Conservation (phyloP, 2,797 vertebrate genomes). For the Somateria mollissima region DNA sequence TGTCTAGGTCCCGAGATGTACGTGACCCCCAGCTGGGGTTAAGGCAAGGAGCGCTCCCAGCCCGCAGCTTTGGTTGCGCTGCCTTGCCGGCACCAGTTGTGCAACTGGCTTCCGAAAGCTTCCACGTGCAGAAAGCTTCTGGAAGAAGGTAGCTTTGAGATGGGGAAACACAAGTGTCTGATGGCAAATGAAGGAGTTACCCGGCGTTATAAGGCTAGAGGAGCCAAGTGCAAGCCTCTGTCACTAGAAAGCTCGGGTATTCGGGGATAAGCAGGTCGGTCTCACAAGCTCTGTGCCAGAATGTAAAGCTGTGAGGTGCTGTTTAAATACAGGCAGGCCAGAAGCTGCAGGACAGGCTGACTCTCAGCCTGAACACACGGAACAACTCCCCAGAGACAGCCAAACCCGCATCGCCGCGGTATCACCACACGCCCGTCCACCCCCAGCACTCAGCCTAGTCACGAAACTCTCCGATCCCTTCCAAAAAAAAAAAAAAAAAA, state of each 20-base stretch:
- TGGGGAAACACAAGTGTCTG: not conserved
- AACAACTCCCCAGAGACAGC: not conserved
- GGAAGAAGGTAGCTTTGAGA: not conserved
- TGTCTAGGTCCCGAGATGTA: not conserved
- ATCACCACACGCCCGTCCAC: not conserved
- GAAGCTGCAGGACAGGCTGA: not conserved
- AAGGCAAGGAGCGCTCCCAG: not conserved
- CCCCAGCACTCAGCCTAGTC: not conserved
- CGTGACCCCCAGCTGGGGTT: not conserved
- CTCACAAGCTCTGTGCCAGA: not conserved
- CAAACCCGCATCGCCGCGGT: not conserved
- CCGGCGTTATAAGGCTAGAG: accelerated
- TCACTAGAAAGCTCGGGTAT: not conserved
- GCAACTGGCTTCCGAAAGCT: not conserved
- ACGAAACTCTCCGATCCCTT: not conserved
- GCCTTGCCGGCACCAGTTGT: too few species aligned
- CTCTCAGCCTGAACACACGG: not conserved
- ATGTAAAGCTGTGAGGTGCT: accelerated
- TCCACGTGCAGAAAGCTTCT: not conserved
- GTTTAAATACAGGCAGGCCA: not conserved
- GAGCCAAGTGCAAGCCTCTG: not conserved
- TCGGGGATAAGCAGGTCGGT: not conserved
- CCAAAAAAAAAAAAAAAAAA: too few species aligned
- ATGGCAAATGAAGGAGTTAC: not conserved
- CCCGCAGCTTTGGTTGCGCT: not conserved